phyloP scores from a whole-genome alignment of 2,113 vertebrate genomes.

The Saguinus midas region DNA sequence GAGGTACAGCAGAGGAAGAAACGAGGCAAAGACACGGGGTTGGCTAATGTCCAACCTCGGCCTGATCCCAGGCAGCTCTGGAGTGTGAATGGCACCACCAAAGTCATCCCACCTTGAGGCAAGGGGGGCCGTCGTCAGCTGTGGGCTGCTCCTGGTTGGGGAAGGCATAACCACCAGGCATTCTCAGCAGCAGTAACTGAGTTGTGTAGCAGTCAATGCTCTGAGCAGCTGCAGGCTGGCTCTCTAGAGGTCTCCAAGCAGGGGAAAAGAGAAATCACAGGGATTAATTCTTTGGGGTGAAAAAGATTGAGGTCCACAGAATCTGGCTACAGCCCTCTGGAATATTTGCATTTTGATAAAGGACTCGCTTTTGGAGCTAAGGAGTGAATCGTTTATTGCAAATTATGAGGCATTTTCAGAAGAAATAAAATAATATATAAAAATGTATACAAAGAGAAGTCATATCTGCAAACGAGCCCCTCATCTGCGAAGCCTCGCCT shows the following conservation, averaged over 20 bases:
- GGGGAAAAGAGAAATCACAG: not conserved
- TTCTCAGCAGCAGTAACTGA: not conserved
- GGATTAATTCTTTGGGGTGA: not conserved
- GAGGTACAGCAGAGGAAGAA: not conserved
- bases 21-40: not conserved
- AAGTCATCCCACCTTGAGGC: not conserved
- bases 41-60: not conserved
- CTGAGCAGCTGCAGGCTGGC: not conserved
- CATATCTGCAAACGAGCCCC: not conserved
- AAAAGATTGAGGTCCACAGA: not conserved
- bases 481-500: not conserved
- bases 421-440: not conserved
- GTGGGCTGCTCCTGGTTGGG: not conserved
- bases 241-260: not conserved
- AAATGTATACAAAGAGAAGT: not conserved
- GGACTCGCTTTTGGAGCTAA: not conserved
- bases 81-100: not conserved
- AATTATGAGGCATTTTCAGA: not conserved
- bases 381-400: not conserved
- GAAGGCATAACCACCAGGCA: no score
- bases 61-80: not conserved
- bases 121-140: not conserved
- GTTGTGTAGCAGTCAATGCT: not conserved
- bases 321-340: not conserved
- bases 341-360: not conserved